A percentile compares a stretch with the other conserved stretches of the same genome.
These are phyloP conservation scores for Cryptotermes secundus DNA, from an alignment of 1,140 invertebrate species.

Conservation along the genomic window DNA sequence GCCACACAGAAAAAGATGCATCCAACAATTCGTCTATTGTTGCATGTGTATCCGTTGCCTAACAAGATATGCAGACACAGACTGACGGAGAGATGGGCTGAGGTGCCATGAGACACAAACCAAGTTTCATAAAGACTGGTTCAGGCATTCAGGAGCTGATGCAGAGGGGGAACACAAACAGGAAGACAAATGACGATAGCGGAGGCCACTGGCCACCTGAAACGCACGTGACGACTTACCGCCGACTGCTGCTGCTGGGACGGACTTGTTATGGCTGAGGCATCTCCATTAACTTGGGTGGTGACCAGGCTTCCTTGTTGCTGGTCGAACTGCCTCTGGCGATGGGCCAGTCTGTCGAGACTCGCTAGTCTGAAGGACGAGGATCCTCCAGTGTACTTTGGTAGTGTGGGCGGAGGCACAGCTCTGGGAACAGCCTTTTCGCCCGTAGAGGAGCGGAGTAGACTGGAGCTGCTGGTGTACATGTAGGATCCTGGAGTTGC, in stretches of 20 bases:
- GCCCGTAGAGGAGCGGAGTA: slow-evolving; percentile 34
- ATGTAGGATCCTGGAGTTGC: slow-evolving; percentile 46
- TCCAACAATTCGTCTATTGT: no score
- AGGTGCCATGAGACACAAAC: no score
- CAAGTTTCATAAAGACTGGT: no score
- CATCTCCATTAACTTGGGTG: neutral
- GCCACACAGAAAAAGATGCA: no score
- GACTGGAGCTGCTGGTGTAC: slow-evolving; percentile 50
- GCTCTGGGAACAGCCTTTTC: slow-evolving; percentile 26
- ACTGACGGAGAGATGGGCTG: no score
- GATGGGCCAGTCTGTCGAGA: slow-evolving; percentile 66
- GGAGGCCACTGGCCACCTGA: no score
- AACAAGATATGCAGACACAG: no score
- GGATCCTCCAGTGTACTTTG: slow-evolving; percentile 59
- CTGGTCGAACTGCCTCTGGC: slow-evolving; percentile 66
- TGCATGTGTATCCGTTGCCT: no score
- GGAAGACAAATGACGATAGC: no score
- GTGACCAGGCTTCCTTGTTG: slow-evolving; percentile 25
- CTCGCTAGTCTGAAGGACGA: slow-evolving; percentile 65
- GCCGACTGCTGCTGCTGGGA: slow-evolving; percentile 4
- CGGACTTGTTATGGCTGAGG: neutral
- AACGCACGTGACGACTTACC: neutral
- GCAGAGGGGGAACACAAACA: no score
- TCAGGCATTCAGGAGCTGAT: no score
- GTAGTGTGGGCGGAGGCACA: slow-evolving; percentile 64